Percentiles rank a stretch among this genome's conserved stretches.
Conservation (phyloP, 2,888 invertebrate genomes). For the Clivina fossor region DNA sequence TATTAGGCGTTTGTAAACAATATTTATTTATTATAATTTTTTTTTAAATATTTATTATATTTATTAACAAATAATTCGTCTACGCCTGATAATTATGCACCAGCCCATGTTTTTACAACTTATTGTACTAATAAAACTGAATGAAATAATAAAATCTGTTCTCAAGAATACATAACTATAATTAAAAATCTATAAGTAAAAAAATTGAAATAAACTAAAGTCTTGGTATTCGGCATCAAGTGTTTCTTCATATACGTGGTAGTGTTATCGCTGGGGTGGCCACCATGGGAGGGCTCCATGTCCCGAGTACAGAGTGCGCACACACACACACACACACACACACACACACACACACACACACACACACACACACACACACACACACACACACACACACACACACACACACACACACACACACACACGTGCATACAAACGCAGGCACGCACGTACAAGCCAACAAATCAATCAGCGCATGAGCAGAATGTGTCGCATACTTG, state of each 20-base stretch:
- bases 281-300: conserved; percentile 27
- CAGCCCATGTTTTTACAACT: no score
- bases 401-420: neutral
- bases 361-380: conserved; percentile 6
- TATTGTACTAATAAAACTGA: no score
- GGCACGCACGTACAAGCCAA: neutral
- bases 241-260: no score
- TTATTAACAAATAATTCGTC: no score
- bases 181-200: no score
- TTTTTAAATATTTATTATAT: no score
- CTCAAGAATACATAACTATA: no score
- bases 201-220: conserved; percentile 17
- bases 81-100: no score
- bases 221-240: conserved; percentile 14
- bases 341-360: neutral
- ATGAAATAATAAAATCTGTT: no score
- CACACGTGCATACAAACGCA: neutral
- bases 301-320: conserved; percentile 1
- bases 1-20: no score
- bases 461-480: neutral
- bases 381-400: neutral
- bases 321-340: conserved; percentile 7
- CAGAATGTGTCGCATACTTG: no score
- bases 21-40: no score
- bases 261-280: conserved; percentile 26